Evolutionary conservation across 2,888 invertebrate species (phyloP).

Genomic region (Coleophora deauratella): DNA sequence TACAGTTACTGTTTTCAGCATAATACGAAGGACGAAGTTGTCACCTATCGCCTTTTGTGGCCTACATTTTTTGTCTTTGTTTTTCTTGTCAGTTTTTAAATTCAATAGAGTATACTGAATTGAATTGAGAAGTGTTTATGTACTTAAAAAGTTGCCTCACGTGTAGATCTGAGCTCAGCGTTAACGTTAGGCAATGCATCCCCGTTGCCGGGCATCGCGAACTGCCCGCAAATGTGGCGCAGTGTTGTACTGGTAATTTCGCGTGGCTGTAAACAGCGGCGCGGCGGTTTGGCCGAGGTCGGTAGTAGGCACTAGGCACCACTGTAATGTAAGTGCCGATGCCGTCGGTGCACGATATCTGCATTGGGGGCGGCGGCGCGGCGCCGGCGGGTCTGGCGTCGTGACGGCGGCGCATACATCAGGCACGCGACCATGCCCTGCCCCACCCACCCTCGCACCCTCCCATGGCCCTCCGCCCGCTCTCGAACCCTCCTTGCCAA

Average conservation of each 20-base stretch:
- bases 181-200: too few relatives aligned
- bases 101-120: too few relatives aligned
- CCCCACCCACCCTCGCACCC: constrained; percentile 18
- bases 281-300: not conserved
- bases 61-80: too few relatives aligned
- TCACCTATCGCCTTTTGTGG: too few relatives aligned
- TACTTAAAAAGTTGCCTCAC: too few relatives aligned
- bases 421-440: constrained; percentile 56
- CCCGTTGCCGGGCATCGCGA: constrained; percentile 7
- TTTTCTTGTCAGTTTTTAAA: too few relatives aligned
- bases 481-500: constrained; percentile 33
- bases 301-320: constrained; percentile 16
- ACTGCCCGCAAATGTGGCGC: constrained; percentile 9
- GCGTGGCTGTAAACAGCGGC: constrained; percentile 33
- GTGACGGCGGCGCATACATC: constrained; percentile 70
- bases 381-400: constrained; percentile 69
- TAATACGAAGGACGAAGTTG: too few relatives aligned
- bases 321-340: constrained; percentile 29
- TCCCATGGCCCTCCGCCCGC: constrained; percentile 12
- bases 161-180: too few relatives aligned
- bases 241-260: constrained; percentile 20
- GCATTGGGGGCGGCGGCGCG: constrained; percentile 54
- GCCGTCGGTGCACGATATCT: constrained; percentile 57
- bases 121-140: too few relatives aligned
- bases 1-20: too few relatives aligned